phyloP scores from a whole-genome alignment of 35 echinoderm and acorn worm species.

The Acanthaster planci region DNA sequence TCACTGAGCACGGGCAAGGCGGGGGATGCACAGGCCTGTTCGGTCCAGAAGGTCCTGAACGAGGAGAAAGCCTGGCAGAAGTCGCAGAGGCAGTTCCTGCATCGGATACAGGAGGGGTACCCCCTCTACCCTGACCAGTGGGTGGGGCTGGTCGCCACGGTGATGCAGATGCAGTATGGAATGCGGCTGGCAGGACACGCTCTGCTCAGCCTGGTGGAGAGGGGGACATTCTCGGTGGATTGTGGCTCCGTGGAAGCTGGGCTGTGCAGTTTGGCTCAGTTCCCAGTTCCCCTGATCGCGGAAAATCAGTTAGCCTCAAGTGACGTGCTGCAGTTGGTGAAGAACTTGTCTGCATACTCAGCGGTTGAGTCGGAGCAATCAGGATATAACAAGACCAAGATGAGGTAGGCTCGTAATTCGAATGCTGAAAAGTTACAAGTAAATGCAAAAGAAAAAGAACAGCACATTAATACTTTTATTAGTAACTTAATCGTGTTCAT shows the following conservation, averaged over 20 bases:
- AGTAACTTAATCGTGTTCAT: too few relatives aligned
- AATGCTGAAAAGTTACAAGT: too few relatives aligned
- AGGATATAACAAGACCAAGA: constrained; percentile 37
- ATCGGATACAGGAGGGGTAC: constrained; percentile 63
- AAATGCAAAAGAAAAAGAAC: too few relatives aligned
- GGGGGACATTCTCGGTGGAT: constrained; percentile 28
- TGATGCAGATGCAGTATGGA: constrained; percentile 46
- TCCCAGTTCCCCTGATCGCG: constrained; percentile 21
- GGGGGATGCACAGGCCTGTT: not conserved
- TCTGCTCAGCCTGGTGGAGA: constrained; percentile 39
- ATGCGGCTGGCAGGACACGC: constrained; percentile 59
- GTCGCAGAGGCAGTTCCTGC: constrained; percentile 81
- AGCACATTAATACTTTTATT: too few relatives aligned
- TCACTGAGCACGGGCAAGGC: not conserved
- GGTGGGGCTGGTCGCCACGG: constrained; percentile 47
- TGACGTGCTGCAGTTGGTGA: not conserved
- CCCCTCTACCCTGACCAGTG: constrained; percentile 83
- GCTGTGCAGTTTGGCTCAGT: constrained; percentile 6
- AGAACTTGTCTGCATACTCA: not conserved
- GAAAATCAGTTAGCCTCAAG: not conserved
- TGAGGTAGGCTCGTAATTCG: not conserved
- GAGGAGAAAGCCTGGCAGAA: constrained; percentile 66
- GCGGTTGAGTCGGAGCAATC: constrained; percentile 10
- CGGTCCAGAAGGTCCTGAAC: constrained; percentile 14
- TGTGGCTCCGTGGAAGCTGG: not conserved